Evolutionary conservation across 2,888 invertebrate genomes (phyloP).

Genomic region (Melinopterus prodromus): DNA sequence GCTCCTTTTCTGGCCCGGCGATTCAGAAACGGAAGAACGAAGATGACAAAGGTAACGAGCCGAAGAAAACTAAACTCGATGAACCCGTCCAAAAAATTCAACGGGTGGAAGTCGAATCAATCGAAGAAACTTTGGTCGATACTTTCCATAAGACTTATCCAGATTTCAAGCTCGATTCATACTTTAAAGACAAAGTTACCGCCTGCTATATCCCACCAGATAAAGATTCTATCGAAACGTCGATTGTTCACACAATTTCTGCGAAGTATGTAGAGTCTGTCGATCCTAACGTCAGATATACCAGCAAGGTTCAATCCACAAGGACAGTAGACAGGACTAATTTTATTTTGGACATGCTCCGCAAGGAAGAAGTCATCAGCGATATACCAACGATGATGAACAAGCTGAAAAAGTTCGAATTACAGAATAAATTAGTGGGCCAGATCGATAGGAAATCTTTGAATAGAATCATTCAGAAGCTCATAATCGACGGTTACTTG

Average conservation of each 20-base stretch:
- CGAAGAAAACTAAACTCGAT: conserved; percentile 14
- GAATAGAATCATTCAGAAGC: conserved; percentile 60
- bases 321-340: conserved; percentile 66
- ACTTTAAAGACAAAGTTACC: background rate
- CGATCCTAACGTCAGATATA: conserved; percentile 28
- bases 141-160: background rate
- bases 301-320: conserved; percentile 54
- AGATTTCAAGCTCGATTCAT: background rate
- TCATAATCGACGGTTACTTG: conserved; percentile 67
- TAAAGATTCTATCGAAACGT: conserved; percentile 54
- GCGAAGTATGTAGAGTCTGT: conserved; percentile 42
- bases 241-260: conserved; percentile 54
- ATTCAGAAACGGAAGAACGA: background rate
- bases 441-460: conserved; percentile 73
- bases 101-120: background rate
- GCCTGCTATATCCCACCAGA: conserved; percentile 43
- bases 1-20: background rate
- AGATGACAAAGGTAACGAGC: background rate
- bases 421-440: conserved; percentile 63
- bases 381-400: conserved; percentile 63
- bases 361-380: conserved; percentile 68
- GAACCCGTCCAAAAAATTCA: background rate
- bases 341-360: conserved; percentile 68
- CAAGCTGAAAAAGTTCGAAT: conserved; percentile 56
- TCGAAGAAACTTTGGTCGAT: background rate